These are phyloP conservation scores for Cacatua alba DNA, from an alignment of 2,113 vertebrate genomes.

Conservation along the genomic window DNA sequence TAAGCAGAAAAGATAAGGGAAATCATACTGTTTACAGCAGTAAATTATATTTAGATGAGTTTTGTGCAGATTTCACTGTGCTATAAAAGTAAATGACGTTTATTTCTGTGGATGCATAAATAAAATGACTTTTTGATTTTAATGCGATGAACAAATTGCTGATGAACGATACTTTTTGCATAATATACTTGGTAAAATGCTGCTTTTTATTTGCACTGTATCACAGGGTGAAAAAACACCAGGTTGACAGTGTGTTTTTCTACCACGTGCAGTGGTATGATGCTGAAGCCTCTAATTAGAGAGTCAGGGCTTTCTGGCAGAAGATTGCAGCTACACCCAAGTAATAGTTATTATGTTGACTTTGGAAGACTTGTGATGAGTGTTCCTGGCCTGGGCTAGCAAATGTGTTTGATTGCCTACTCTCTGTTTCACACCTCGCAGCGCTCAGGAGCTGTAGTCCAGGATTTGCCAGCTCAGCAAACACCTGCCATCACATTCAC, in stretches of 20 bases:
- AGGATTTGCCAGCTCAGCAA: slow-evolving; percentile 21
- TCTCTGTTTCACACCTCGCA: neutral
- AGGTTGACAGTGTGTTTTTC: neutral
- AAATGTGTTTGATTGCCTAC: neutral
- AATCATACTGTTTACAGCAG: neutral
- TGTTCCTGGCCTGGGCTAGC: neutral
- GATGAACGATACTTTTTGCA: neutral
- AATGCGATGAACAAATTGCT: neutral
- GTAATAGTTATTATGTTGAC: slow-evolving; percentile 12
- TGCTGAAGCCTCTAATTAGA: slow-evolving; percentile 30
- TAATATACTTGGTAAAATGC: neutral
- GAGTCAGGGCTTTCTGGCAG: slow-evolving; percentile 20
- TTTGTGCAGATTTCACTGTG: neutral
- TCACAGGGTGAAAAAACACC: neutral
- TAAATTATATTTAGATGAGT: neutral
- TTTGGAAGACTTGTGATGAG: neutral
- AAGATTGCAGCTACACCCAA: slow-evolving; percentile 3
- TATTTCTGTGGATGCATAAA: neutral
- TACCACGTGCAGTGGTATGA: neutral
- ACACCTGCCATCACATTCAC: neutral
- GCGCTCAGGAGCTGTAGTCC: neutral
- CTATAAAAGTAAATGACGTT: neutral
- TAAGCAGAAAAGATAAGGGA: neutral
- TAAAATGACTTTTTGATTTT: slow-evolving; percentile 3
- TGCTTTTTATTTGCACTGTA: neutral